Conservation (phyloP, 2,888 invertebrate genomes). For the Pterostichus madidus region DNA sequence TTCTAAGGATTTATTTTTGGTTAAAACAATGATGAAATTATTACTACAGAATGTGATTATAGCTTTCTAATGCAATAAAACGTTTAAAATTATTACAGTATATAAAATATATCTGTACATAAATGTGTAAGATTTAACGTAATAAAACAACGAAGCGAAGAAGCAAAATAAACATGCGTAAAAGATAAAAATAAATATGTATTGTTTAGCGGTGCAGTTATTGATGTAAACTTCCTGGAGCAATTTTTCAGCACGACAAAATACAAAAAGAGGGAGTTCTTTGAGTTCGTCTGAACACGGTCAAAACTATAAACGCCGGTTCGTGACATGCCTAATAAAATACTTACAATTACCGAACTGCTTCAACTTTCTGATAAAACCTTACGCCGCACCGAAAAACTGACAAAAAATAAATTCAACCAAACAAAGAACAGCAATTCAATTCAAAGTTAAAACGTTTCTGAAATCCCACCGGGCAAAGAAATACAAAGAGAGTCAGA, state of each 20-base stretch:
- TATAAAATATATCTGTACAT: neutral
- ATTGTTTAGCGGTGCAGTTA: neutral
- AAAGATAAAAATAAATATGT: slow-evolving; percentile 7
- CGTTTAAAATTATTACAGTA: neutral
- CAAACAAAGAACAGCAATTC: slow-evolving; percentile 66
- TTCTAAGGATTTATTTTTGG: too few species aligned
- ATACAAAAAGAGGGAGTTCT: slow-evolving; percentile 26
- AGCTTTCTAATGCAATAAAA: slow-evolving; percentile 7
- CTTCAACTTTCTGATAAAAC: slow-evolving; percentile 52
- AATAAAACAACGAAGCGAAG: neutral
- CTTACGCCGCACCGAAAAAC: slow-evolving; percentile 44
- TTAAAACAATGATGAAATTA: neutral
- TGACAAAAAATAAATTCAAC: slow-evolving; percentile 64
- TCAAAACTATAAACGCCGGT: slow-evolving; percentile 39
- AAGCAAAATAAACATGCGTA: slow-evolving; percentile 8
- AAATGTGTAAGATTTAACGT: neutral
- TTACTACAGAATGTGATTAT: neutral
- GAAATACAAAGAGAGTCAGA: slow-evolving; percentile 62
- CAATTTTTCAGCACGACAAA: slow-evolving; percentile 19
- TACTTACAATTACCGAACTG: slow-evolving; percentile 60
- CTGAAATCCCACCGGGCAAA: slow-evolving; percentile 65
- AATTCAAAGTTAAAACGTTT: slow-evolving; percentile 66
- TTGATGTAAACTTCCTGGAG: slow-evolving; percentile 23
- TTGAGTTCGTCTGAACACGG: neutral
- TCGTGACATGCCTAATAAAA: slow-evolving; percentile 60